Evolutionary conservation across 2,797 vertebrate genomes (phyloP), one percentile per base, ranked within the genome.

Genomic region (Gouania willdenowi): DNA sequence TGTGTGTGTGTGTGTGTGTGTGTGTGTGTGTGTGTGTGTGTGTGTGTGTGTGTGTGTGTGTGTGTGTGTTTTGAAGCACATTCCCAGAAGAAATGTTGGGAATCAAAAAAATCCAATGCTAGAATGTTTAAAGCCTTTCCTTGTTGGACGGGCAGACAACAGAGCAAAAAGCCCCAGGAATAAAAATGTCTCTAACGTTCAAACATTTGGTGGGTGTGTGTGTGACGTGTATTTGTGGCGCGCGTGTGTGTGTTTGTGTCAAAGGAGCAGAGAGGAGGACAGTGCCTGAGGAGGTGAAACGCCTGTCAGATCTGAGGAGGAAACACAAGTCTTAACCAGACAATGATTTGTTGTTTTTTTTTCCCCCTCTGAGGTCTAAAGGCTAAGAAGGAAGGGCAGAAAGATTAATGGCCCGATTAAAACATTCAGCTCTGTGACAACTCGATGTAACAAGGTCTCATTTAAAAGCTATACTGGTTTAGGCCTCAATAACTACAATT

Each of bases 311-410:
- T 67, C 66, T 56, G 12, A 44, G 42, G 41, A 17, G 59, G 63
- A 71, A 64, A 67, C 66, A 75, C 42, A 53, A 68, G 62, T 69
- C 49, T 59, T 60, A 69, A 67, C 54, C 34, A 69, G 75, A 81
- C 49, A 58, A 75, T 72, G 66, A 78, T 74, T 73, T 59, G 28
- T 5, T 41, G n/a, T n/a, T n/a, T n/a, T n/a, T n/a, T n/a, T n/a
- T n/a, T 63, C 62, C 57, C 36, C 48, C 51, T 55, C 43, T 3
- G 23, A 46, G 70, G 79, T 82, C 59, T 61, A 72, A 75, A 82
- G 75, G 69, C 69, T 81, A 71, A 75, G 45, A 55, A 44, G 36
- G 14, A 43, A 60, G 51, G 70, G 56, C 66, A 64, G 34, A 40
- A 41, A 74, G 76, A 72, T 71, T 68, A 80, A 75, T 33, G 42